Conservation (phyloP, 1,140 invertebrate species). For the Akabosia matsudoensis region DNA sequence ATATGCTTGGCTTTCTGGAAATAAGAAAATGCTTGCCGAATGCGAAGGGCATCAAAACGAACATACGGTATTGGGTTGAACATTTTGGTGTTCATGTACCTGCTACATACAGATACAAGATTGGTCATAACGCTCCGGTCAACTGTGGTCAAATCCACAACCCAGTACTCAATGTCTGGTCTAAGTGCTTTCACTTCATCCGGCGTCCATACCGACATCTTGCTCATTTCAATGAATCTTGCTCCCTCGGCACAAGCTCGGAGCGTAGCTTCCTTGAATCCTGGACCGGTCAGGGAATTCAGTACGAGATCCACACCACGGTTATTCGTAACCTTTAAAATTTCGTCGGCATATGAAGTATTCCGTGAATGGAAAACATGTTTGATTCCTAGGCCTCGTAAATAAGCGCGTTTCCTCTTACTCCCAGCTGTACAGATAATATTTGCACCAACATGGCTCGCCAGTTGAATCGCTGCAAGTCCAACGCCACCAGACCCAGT, state of each 20-base stretch:
- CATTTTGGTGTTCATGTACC: no score
- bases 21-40: neutral
- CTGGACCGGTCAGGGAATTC: slow-evolving; percentile 31
- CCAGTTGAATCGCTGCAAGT: slow-evolving; percentile 51
- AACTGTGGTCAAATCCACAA: slow-evolving; percentile 20
- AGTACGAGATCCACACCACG: slow-evolving; percentile 27
- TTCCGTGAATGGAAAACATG: slow-evolving; percentile 30
- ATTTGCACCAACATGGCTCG: neutral
- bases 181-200: slow-evolving; percentile 25
- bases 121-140: neutral
- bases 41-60: neutral
- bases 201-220: slow-evolving; percentile 29
- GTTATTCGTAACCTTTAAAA: slow-evolving; percentile 8
- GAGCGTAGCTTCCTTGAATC: slow-evolving; percentile 29
- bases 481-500: neutral
- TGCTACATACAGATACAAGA: neutral
- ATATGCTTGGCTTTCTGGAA: slow-evolving; percentile 25
- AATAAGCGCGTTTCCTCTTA: slow-evolving; percentile 12
- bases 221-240: slow-evolving; percentile 34
- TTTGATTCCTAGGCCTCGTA: slow-evolving; percentile 8
- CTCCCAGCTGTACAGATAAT: neutral
- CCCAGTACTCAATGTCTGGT: slow-evolving; percentile 31
- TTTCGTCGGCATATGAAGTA: slow-evolving; percentile 24
- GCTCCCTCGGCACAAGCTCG: slow-evolving; percentile 18
- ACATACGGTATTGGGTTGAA: neutral